phyloP scores from a whole-genome alignment of 2,113 vertebrate species.

The Seriola rivoliana region DNA sequence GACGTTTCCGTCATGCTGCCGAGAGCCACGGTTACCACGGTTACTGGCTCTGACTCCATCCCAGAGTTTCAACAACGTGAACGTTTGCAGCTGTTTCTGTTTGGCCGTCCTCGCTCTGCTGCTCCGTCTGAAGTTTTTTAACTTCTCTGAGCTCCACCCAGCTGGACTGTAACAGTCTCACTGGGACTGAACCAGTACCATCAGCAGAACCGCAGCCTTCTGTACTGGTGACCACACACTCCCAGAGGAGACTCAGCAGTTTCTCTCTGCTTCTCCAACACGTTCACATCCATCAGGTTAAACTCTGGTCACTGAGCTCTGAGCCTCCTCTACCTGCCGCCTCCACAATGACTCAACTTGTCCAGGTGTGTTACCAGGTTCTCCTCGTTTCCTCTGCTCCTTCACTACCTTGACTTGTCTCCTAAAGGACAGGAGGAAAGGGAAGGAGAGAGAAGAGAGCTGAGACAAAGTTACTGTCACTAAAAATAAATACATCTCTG shows the following conservation, averaged over 20 bases:
- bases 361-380: no score
- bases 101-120: not conserved
- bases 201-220: conserved; percentile 13
- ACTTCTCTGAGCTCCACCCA: not conserved
- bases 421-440: no score
- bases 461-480: no score
- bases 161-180: not conserved
- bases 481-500: no score
- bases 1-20: not conserved
- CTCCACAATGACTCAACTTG: no score
- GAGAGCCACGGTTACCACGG: conserved; percentile 14
- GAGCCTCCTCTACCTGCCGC: no score
- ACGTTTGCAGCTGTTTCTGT: conserved; percentile 35
- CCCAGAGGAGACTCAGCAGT: conserved; percentile 6
- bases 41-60: conserved; percentile 25
- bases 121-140: no score
- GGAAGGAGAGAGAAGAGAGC: no score
- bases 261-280: not conserved
- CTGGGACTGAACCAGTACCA: conserved; percentile 9
- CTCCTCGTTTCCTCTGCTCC: no score
- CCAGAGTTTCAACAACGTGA: conserved; percentile 6
- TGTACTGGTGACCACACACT: not conserved
- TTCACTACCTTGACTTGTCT: no score
- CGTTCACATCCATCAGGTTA: no score
- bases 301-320: no score